These are phyloP conservation scores for Capricornis sumatraensis DNA, from an alignment of 2,113 vertebrate genomes.

Conservation along the genomic window DNA sequence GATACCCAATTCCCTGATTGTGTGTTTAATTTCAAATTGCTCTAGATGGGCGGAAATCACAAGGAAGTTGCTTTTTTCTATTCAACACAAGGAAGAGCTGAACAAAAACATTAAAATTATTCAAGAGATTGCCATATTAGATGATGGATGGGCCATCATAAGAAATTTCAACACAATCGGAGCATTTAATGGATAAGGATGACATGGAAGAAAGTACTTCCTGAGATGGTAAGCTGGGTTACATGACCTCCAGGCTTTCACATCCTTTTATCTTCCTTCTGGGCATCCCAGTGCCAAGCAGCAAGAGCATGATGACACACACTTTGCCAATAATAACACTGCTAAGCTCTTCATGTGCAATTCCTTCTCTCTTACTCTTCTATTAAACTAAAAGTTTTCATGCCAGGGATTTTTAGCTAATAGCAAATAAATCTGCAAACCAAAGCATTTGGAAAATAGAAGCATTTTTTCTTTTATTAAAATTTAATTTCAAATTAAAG, in stretches of 20 bases:
- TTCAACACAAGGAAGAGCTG: neutral
- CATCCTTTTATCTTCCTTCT: neutral
- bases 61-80: neutral
- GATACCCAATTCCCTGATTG: neutral
- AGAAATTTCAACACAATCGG: neutral
- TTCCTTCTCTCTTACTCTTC: neutral
- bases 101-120: neutral
- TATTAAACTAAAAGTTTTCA: neutral
- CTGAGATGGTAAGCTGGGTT: neutral
- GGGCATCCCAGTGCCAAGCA: neutral
- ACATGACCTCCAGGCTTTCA: neutral
- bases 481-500: conserved; percentile 25
- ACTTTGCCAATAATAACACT: neutral
- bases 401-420: neutral
- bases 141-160: neutral
- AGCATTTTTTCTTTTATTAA: neutral
- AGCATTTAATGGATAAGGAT: neutral
- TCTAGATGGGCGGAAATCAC: neutral
- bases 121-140: neutral
- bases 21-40: neutral
- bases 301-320: neutral
- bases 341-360: neutral
- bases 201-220: neutral
- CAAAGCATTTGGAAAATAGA: neutral
- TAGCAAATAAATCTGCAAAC: neutral